These are phyloP conservation scores for Aplocera efformata DNA, from an alignment of 2,888 invertebrate species.

Conservation along the genomic window DNA sequence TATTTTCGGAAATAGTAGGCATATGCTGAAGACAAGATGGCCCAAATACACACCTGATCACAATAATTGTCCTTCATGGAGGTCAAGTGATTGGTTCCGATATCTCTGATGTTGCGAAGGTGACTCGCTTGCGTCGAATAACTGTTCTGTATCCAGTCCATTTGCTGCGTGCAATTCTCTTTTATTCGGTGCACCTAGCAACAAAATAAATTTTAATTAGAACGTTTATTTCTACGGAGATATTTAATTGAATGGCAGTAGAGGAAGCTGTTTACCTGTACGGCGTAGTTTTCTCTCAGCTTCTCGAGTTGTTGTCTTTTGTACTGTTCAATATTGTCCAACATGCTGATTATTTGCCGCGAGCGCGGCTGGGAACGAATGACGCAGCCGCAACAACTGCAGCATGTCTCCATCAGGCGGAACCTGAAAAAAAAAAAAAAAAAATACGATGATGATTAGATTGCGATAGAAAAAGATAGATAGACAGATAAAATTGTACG, in stretches of 20 bases:
- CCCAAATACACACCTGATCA: slow-evolving; percentile 84
- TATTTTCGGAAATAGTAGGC: slow-evolving; percentile 17
- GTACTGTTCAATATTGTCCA: slow-evolving; percentile 94
- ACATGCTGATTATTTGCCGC: slow-evolving; percentile 91
- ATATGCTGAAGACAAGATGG: no score
- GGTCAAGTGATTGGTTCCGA: slow-evolving; percentile 93
- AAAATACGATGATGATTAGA: slow-evolving; percentile 9
- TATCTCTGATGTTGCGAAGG: slow-evolving; percentile 93
- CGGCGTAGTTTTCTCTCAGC: slow-evolving; percentile 94
- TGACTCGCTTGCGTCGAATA: slow-evolving; percentile 94
- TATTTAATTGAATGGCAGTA: slow-evolving; percentile 86
- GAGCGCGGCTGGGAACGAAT: slow-evolving; percentile 87
- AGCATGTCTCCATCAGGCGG: slow-evolving; percentile 86
- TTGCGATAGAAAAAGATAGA: slow-evolving; percentile 3
- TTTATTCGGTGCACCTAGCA: slow-evolving; percentile 91
- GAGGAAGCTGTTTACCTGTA: slow-evolving; percentile 82
- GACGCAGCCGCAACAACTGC: slow-evolving; percentile 87
- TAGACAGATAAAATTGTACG: no score
- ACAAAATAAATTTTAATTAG: slow-evolving; percentile 10
- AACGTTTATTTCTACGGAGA: not conserved
- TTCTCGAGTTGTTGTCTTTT: slow-evolving; percentile 93
- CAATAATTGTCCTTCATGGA: slow-evolving; percentile 94
- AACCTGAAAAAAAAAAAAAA: slow-evolving; percentile 86
- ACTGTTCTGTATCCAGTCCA: slow-evolving; percentile 96
- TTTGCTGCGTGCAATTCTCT: slow-evolving; percentile 95